phyloP scores from a whole-genome alignment of 1,140 invertebrate genomes.

The Zaprionus davidi region DNA sequence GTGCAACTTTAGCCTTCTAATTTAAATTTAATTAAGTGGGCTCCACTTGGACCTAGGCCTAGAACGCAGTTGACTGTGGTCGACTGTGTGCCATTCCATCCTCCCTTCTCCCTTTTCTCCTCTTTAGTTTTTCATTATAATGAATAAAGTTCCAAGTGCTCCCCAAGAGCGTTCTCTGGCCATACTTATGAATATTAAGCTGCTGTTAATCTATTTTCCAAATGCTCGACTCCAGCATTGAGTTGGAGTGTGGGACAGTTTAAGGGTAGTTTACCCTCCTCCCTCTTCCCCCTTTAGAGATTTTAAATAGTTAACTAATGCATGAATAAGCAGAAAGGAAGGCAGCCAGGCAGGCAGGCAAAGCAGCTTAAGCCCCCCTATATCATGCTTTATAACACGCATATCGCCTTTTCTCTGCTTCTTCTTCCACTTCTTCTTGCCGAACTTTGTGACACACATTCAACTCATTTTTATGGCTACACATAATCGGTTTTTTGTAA shows the following conservation, averaged over 20 bases:
- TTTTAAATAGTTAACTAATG: slow-evolving; percentile 71
- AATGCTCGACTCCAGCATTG: slow-evolving; percentile 44
- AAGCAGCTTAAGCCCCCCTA: slow-evolving; percentile 6
- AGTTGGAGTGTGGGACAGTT: slow-evolving; percentile 45
- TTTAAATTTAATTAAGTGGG: slow-evolving; percentile 82
- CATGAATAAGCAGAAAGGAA: slow-evolving; percentile 46
- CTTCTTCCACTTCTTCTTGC: not conserved
- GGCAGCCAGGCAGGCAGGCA: not conserved
- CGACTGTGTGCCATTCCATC: not conserved
- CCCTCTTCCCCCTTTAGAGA: not conserved
- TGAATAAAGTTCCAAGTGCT: slow-evolving; percentile 69
- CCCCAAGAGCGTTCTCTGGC: slow-evolving; percentile 1
- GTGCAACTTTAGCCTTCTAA: slow-evolving; percentile 80
- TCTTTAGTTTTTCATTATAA: slow-evolving; percentile 76
- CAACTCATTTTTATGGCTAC: slow-evolving; percentile 10
- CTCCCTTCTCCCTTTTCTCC: not conserved
- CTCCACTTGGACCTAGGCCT: slow-evolving; percentile 48
- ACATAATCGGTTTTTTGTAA: slow-evolving; percentile 14
- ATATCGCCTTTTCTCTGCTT: not conserved
- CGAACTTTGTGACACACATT: slow-evolving; percentile 8
- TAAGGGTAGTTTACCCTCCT: slow-evolving; percentile 4
- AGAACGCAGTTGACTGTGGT: not conserved
- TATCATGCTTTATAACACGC: slow-evolving; percentile 1
- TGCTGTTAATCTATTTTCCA: slow-evolving; percentile 79
- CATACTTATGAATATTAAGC: slow-evolving; percentile 77